phyloP scores from a whole-genome alignment of 1,140 invertebrate genomes.

The Drosophila nigromelanica region DNA sequence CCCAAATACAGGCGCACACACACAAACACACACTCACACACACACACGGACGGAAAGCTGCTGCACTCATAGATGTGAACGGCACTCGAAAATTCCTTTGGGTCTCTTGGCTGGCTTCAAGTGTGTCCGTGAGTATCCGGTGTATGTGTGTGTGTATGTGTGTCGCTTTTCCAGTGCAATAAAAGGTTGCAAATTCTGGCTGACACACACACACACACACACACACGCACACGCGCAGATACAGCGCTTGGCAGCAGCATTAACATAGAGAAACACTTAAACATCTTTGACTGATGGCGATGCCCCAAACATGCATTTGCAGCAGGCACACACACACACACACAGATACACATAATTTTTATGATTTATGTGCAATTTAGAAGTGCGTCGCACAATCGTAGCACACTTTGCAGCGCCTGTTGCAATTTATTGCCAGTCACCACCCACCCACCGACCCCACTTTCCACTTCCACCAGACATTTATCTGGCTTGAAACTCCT shows the following conservation, averaged over 20 bases:
- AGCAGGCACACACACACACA: conserved; percentile 21
- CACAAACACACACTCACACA: conserved; percentile 19
- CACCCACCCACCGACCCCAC: too few species aligned
- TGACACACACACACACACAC: conserved; percentile 13
- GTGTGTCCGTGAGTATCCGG: conserved; percentile 42
- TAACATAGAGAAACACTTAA: conserved; percentile 78
- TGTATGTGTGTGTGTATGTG: conserved; percentile 18
- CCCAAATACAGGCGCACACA: background rate
- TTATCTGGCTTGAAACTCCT: conserved; percentile 2
- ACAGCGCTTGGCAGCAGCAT: conserved; percentile 39
- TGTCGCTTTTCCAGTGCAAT: conserved; percentile 49
- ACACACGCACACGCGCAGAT: conserved; percentile 3
- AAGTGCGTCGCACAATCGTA: conserved; percentile 45
- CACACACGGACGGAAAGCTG: conserved; percentile 5
- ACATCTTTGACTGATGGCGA: conserved; percentile 74
- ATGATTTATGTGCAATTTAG: conserved; percentile 64
- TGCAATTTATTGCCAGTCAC: conserved; percentile 59
- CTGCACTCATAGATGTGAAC: conserved; percentile 74
- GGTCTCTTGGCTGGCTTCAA: conserved; percentile 51
- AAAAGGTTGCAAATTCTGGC: conserved; percentile 26
- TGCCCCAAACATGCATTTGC: conserved; percentile 56
- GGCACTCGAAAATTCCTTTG: conserved; percentile 75
- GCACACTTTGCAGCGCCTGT: conserved; percentile 55
- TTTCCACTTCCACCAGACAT: background rate
- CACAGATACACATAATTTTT: conserved; percentile 40